These are phyloP conservation scores for Lasiurus borealis DNA, from an alignment of 2,113 vertebrate genomes.

Conservation along the genomic window DNA sequence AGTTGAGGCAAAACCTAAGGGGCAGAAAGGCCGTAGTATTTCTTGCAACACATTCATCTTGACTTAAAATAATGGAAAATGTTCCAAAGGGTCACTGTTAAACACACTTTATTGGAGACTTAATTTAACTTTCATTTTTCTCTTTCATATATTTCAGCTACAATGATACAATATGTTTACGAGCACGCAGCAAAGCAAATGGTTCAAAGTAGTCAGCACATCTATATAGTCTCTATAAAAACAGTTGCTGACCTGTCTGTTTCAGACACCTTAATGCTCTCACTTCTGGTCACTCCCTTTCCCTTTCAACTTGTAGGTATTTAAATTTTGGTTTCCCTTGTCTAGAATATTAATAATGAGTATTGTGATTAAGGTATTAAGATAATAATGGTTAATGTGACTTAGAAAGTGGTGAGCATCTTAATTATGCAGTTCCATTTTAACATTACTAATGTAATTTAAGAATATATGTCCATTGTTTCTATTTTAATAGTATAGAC, in stretches of 20 bases:
- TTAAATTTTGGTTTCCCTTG: neutral
- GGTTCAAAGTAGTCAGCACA: neutral
- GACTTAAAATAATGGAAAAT: conserved; percentile 64
- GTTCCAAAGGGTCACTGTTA: neutral
- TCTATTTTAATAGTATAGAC: neutral
- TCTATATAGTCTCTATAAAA: neutral
- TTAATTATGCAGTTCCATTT: neutral
- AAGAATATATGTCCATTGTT: neutral
- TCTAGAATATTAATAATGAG: neutral
- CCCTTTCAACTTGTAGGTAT: neutral
- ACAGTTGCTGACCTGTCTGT: neutral
- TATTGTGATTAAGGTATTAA: neutral
- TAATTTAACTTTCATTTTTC: neutral
- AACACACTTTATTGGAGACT: neutral
- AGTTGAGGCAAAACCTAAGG: neutral
- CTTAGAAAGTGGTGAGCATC: neutral
- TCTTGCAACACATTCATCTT: conserved; percentile 50
- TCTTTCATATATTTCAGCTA: neutral
- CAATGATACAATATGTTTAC: neutral
- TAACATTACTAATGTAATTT: neutral
- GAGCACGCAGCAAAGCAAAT: neutral
- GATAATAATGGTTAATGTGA: neutral
- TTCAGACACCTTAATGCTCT: neutral
- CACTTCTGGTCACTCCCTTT: neutral
- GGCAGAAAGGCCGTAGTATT: neutral